Conservation (phyloP, 64 coral and sea anemone genomes). For the Actinia equina region DNA sequence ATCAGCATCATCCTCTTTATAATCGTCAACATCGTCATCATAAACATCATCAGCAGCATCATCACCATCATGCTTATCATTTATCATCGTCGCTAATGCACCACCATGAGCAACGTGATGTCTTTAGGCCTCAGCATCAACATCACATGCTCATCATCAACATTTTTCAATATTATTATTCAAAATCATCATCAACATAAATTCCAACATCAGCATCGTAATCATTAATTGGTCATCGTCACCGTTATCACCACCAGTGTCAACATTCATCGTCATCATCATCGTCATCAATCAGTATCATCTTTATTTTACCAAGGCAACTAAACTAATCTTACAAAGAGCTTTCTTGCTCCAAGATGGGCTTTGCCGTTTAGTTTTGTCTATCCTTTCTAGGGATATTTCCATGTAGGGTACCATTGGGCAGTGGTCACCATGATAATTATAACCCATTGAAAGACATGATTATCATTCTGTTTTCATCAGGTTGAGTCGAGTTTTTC, state of each 20-base stretch:
- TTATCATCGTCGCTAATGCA: too few species aligned
- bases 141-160: neutral
- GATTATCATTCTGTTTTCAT: neutral
- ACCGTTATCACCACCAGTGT: neutral
- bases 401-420: too few species aligned
- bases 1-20: neutral
- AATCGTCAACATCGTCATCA: neutral
- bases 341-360: too few species aligned
- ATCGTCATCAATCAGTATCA: neutral
- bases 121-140: neutral
- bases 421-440: too few species aligned
- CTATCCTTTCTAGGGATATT: too few species aligned
- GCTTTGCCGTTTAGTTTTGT: too few species aligned
- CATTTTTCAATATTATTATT: neutral
- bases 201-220: neutral
- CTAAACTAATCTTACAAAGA: too few species aligned
- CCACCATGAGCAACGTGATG: too few species aligned
- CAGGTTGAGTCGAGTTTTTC: conserved; percentile 56
- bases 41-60: too few species aligned
- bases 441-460: neutral
- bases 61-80: too few species aligned
- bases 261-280: neutral
- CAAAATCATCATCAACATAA: neutral
- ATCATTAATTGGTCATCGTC: neutral
- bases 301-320: too few species aligned